These are phyloP conservation scores for Megastigmus dorsalis DNA, from an alignment of 2,888 invertebrate genomes.

Conservation along the genomic window DNA sequence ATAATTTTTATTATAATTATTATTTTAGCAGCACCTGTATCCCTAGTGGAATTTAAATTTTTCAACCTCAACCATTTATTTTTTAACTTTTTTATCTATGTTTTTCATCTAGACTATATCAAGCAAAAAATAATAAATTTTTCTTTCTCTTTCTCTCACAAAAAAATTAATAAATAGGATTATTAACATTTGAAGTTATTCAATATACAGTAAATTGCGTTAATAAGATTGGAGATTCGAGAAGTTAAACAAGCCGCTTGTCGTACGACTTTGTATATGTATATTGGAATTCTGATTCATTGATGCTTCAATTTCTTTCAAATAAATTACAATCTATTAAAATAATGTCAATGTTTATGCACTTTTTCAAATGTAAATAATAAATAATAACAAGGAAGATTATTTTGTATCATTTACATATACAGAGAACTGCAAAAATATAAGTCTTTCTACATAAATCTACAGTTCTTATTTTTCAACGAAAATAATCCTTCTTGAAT, in stretches of 20 bases:
- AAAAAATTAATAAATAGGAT: slow-evolving; percentile 58
- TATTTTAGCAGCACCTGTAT: slow-evolving; percentile 43
- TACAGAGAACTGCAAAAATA: slow-evolving; percentile 39
- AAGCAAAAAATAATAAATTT: slow-evolving; percentile 41
- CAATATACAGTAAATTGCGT: slow-evolving; percentile 56
- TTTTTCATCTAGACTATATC: slow-evolving; percentile 28
- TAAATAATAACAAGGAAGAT: slow-evolving; percentile 15
- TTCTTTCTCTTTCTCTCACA: slow-evolving; percentile 4
- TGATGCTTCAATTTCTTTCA: slow-evolving; percentile 6
- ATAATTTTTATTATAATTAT: slow-evolving; percentile 35
- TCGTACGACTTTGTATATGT: slow-evolving; percentile 5
- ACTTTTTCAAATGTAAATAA: slow-evolving; percentile 11
- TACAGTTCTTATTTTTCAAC: slow-evolving; percentile 25
- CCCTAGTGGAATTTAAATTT: slow-evolving; percentile 45
- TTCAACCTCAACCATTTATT: slow-evolving; percentile 42
- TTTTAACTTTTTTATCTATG: slow-evolving; percentile 34
- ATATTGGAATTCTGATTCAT: slow-evolving; percentile 21
- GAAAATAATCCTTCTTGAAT: slow-evolving; percentile 6
- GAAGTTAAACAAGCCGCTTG: slow-evolving; percentile 35
- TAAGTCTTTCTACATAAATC: slow-evolving; percentile 12
- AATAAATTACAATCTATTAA: background rate
- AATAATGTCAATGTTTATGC: background rate
- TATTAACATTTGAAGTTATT: slow-evolving; percentile 43
- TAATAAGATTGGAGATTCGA: slow-evolving; percentile 64
- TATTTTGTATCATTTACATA: slow-evolving; percentile 12